Conservation (phyloP, 2,888 invertebrate genomes). For the Euproctis similis region DNA sequence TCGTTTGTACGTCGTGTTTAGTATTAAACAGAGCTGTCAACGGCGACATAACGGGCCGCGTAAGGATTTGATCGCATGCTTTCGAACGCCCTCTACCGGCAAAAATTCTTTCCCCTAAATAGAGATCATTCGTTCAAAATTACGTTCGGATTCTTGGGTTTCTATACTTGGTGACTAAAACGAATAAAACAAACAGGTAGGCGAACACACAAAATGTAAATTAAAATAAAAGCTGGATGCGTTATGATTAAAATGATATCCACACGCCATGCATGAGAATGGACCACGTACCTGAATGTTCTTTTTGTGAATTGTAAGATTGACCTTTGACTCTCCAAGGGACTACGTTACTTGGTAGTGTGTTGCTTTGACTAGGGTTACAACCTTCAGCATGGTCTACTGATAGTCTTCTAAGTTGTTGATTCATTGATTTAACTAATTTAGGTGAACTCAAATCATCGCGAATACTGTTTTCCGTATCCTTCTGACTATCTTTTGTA, state of each 20-base stretch:
- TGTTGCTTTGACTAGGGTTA: constrained; percentile 63
- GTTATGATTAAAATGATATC: constrained; percentile 64
- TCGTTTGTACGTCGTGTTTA: no score
- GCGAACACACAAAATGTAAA: constrained; percentile 20
- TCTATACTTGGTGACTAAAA: no score
- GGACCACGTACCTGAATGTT: constrained; percentile 68
- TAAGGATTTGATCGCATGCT: no score
- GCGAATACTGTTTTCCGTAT: constrained; percentile 36
- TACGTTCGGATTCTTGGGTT: no score
- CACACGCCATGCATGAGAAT: constrained; percentile 64
- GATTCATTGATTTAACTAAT: constrained; percentile 63
- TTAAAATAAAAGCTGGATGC: constrained; percentile 46
- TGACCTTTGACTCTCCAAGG: constrained; percentile 70
- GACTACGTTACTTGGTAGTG: constrained; percentile 62
- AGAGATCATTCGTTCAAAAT: no score
- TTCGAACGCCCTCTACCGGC: no score
- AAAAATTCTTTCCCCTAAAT: no score
- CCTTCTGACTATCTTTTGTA: constrained; percentile 27
- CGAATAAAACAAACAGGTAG: constrained; percentile 6
- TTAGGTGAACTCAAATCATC: constrained; percentile 66
- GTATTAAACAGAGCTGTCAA: no score
- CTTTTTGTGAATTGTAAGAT: constrained; percentile 63
- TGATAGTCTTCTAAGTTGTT: constrained; percentile 61
- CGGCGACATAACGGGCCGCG: no score
- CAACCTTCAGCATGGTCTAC: constrained; percentile 52